These are phyloP conservation scores for Apotomis betuletana DNA, from an alignment of 2,888 invertebrate species.

Conservation along the genomic window DNA sequence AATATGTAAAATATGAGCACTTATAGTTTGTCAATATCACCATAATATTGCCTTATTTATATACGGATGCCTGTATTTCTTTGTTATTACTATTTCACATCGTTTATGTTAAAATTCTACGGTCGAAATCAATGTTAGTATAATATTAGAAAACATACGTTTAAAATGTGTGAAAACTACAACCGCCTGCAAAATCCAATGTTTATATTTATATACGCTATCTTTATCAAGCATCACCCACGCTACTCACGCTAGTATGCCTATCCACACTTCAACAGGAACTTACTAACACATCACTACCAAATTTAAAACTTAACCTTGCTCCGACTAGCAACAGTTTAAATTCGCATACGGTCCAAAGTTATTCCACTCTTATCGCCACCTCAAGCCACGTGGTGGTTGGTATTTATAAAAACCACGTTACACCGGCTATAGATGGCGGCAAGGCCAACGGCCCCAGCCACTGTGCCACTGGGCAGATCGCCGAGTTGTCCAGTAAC, in stretches of 20 bases:
- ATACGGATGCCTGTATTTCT: too few relatives aligned
- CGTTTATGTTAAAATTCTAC: too few relatives aligned
- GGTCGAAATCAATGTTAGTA: too few relatives aligned
- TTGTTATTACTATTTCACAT: too few relatives aligned
- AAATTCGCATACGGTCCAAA: not conserved
- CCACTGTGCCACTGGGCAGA: constrained; percentile 1
- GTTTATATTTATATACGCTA: constrained; percentile 17
- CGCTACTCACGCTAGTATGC: not conserved
- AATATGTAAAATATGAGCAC: too few relatives aligned
- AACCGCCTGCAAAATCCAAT: constrained; percentile 2
- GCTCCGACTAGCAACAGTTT: not conserved
- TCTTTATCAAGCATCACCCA: constrained; percentile 2
- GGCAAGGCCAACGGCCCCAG: constrained; percentile 11
- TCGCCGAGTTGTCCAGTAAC: not conserved
- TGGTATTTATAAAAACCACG: constrained; percentile 16
- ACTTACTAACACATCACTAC: not conserved
- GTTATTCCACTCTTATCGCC: not conserved
- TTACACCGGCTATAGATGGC: not conserved
- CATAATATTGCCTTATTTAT: too few relatives aligned
- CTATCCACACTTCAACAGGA: not conserved
- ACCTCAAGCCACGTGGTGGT: constrained; percentile 7
- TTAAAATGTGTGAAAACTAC: not conserved
- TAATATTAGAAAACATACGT: too few relatives aligned
- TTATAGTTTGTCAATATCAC: too few relatives aligned
- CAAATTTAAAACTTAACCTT: constrained; percentile 3